A percentile compares a stretch with the other conserved stretches of the same genome.
phyloP scores from a whole-genome alignment of 2,888 invertebrate species.

The Deladenus siricidicola region DNA sequence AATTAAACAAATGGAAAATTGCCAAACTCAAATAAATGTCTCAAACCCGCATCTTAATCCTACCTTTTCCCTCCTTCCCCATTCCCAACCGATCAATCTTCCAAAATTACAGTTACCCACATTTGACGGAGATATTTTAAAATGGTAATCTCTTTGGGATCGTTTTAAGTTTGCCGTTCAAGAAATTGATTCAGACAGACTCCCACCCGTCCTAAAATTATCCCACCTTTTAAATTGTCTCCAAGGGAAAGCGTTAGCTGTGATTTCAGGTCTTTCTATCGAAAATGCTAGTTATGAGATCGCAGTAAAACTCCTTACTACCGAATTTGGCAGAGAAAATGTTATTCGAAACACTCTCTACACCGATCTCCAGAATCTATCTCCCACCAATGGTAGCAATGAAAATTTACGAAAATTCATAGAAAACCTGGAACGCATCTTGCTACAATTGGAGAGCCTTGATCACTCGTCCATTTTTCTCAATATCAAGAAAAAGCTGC shows the following conservation, averaged over 20 bases:
- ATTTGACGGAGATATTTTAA: constrained; percentile 8
- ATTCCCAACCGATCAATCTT: constrained; percentile 13
- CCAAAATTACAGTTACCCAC: constrained; percentile 1
- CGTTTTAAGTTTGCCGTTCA: background rate
- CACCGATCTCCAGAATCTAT: background rate
- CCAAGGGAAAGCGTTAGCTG: background rate
- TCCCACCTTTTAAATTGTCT: background rate
- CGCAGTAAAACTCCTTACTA: background rate
- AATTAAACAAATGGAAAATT: no score
- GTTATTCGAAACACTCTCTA: background rate
- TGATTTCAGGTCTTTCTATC: background rate
- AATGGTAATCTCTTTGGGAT: background rate
- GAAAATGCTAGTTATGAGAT: background rate
- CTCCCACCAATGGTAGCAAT: background rate
- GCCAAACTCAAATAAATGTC: no score
- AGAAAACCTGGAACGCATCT: background rate
- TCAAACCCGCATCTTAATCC: no score
- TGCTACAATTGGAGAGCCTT: background rate
- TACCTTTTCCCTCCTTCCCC: no score
- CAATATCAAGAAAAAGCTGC: no score
- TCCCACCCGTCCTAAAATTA: background rate
- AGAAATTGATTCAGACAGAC: background rate
- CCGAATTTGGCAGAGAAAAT: background rate
- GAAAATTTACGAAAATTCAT: background rate
- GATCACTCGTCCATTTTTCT: no score